Evolutionary conservation across 2,888 invertebrate genomes (phyloP), one percentile per base, ranked within the genome.

Genomic region (Tigriopus californicus): DNA sequence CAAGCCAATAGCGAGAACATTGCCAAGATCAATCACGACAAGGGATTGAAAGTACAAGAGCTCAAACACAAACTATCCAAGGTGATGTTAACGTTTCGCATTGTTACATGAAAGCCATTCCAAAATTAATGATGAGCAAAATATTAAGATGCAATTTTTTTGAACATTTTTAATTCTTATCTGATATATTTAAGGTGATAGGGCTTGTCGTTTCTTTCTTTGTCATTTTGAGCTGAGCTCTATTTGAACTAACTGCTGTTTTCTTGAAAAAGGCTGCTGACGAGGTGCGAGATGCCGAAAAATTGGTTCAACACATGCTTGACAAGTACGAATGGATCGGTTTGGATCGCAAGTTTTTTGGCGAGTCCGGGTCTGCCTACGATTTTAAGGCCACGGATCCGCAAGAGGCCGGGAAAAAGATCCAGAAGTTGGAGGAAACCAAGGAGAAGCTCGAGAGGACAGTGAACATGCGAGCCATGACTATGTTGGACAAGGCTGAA

Each of bases 391-490:
- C 65, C 65, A 64, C 66, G 66, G 65, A 73, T 69, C 79, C 82
- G 13, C 68, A 72, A 63, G 79, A 76, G 66, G 74, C 79, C 61
- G 76, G 75, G 6, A 70, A 71, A 60, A 74, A 76, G 58, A 72
- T 80, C 46, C 69, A 72, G 42, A 75, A 76, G 67, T 70, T 81
- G 15, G 71, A 75, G 65, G 81, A 80, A 65, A 74, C 76, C 24
- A 77, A 78, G 58, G 80, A 81, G 62, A 77, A 78, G 68, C 75
- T 90, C 66, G 78, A 81, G 61, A 75, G 81, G 54, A 79, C 74
- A 60, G 80, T 89, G 10, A 88, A 89, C 71, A 79, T 83, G 60
- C 76, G 86, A 65, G 90, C 91, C 1, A 89, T 92, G 77, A 83
- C 82, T 69, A 78, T 89, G 72, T 76, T 90, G 59, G 83, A 81